Evolutionary conservation across 23 tunicate genomes (phyloP), one percentile per base, ranked within the genome.

Genomic region (Halocynthia aurantium): DNA sequence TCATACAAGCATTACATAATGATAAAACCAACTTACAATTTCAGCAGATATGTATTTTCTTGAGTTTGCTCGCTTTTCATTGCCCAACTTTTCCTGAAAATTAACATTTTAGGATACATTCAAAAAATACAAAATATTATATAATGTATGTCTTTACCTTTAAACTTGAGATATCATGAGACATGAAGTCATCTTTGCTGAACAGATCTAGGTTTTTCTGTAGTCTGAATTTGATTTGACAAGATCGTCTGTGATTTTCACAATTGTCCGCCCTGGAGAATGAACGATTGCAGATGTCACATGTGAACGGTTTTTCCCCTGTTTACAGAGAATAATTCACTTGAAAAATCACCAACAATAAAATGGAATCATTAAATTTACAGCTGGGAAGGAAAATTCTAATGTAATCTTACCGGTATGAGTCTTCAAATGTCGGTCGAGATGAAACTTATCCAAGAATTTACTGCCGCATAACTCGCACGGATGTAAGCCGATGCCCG

Each of bases 231-330:
- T 78, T 78, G 15, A 63, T 79, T 11, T 52, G 8, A 71, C 90
- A 85, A 15, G 19, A 40, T 72, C 76, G 68, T 52, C 81, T 75
- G 64, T 89, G 96, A 57, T 76, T 83, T 52, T 84, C 88, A 52
- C 80, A 63, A 63, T 89, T 89, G 56, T 89, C 96, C 7, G 58
- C 58, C 13, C 96, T 78, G 8, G 88, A 61, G 70, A 89, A 89
- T 15, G 88, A 51, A 64, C 73, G 69, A 12, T 80, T 70, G 63
- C 96, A 89, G 56, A 73, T 58, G 8, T 80, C 85, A 76, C 96
- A 89, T 13, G 49, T 21, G 81, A 50, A 80, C 0, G 96, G 96
- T 69, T 89, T 89, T 55, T 84, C 96, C 22, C 96, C 96, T 89
- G 52, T 22, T 63, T 18, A 84, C 10, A 72, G n/a, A 13, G 58